phyloP scores from a whole-genome alignment of 2,888 invertebrate species.

The Lasioglossum villosulum region DNA sequence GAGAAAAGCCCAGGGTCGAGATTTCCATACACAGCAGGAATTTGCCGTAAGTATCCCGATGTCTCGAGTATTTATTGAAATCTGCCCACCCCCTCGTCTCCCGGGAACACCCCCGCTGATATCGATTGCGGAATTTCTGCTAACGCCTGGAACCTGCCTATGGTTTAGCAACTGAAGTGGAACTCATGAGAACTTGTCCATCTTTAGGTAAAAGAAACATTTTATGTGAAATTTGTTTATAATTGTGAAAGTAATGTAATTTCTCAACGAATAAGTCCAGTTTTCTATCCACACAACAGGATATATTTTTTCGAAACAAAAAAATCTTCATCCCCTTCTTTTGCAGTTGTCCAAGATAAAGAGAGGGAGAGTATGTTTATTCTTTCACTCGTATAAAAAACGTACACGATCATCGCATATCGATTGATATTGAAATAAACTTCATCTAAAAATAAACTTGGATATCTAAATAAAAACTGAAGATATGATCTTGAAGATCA shows the following conservation, averaged over 20 bases:
- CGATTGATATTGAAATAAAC: no score
- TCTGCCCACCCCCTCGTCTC: conserved; percentile 13
- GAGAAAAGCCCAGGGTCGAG: conserved; percentile 56
- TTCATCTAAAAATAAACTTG: no score
- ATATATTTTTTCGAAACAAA: no score
- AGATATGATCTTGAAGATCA: no score
- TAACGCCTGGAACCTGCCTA: neutral
- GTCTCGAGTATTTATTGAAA: conserved; percentile 60
- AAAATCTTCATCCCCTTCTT: no score
- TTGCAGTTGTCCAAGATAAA: no score
- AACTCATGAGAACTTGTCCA: neutral
- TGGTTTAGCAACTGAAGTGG: neutral
- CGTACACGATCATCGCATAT: no score
- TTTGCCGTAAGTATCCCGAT: conserved; percentile 53
- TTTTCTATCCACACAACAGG: no score
- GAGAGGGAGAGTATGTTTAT: no score
- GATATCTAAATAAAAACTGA: no score
- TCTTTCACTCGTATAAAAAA: no score
- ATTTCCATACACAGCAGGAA: conserved; percentile 51
- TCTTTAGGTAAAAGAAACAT: neutral
- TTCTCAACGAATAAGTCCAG: no score
- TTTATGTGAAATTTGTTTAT: neutral
- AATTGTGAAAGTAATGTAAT: neutral
- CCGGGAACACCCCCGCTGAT: neutral
- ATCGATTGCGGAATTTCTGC: conserved; percentile 32